These are phyloP conservation scores for Eidolon helvum DNA, from an alignment of 2,113 vertebrate species.

Conservation along the genomic window DNA sequence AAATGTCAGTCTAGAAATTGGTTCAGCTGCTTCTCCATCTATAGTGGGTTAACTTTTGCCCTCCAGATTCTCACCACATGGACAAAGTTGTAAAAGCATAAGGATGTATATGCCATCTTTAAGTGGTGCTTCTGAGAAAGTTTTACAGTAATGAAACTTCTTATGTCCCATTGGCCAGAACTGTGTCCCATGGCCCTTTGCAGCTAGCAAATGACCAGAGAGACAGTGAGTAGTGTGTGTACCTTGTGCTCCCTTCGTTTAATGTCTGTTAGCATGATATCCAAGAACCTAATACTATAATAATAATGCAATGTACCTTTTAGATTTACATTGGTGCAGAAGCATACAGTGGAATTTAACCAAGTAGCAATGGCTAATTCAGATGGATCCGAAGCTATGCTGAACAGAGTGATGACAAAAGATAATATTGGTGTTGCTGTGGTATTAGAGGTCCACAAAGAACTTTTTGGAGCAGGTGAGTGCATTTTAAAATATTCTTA, in stretches of 20 bases:
- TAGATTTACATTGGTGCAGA: constrained; percentile 96
- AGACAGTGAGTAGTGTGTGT: not conserved
- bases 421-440: constrained; percentile 98
- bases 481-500: constrained; percentile 37
- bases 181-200: not conserved
- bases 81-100: not conserved
- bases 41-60: not conserved
- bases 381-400: constrained; percentile 98
- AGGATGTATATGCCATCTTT: not conserved
- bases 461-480: constrained; percentile 92
- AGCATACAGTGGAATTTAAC: constrained; percentile 99
- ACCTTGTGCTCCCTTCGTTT: not conserved
- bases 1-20: constrained; percentile 30
- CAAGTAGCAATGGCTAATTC: constrained; percentile 99
- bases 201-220: constrained; percentile 16
- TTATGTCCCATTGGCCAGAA: not conserved
- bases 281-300: not conserved
- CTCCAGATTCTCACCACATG: not conserved
- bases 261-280: not conserved
- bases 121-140: not conserved
- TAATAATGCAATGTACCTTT: constrained; percentile 19
- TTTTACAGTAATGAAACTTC: not conserved
- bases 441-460: constrained; percentile 95
- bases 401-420: constrained; percentile 99
- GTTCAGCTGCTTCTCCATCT: not conserved